Evolutionary conservation across 1,140 invertebrate species (phyloP), one percentile per base, ranked within the genome.

Genomic region (Capitella teleta): DNA sequence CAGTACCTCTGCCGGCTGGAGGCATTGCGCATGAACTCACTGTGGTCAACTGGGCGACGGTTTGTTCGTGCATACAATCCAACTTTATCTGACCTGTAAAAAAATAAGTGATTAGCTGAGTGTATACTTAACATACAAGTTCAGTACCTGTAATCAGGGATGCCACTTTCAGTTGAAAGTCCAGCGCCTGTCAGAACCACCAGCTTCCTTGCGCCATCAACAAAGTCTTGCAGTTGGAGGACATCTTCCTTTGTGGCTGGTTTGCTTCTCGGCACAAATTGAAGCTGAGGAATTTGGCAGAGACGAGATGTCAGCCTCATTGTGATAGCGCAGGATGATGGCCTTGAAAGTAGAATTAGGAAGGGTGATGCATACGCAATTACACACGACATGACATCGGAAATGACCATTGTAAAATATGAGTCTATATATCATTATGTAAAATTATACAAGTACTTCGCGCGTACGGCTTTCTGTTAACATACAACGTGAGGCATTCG

Each of bases 101-200:
- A n/a, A n/a, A n/a, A 65, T 97, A 97, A 71, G 96, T 34, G 10
- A 34, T 34, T 16, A 34, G 10, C 32, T 16, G 10, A 34, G 10
- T 10, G 16, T 16, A 34, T 10, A 34, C 10, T 34, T 34, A 10
- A 34, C 32, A 34, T 34, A 23, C n/a, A n/a, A n/a, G n/a, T n/a
- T n/a, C n/a, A n/a, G n/a, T n/a, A n/a, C n/a, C n/a, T n/a, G 42
- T 52, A 55, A 28, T 52, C 49, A 36, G 88, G 88, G 60, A 94
- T 91, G 52, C 93, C 92, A 72, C 78, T 80, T 80, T 96, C 92
- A 14, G 92, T 98, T 23, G 92, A 97, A 60, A 98, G 82, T 46
- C 92, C 92, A 56, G 92, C 92, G 28, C 93, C 93, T 37, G 89
- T 92, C 41, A 95, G 58, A 37, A 91, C 76, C 40, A 89, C 59